Evolutionary conservation across 1,140 invertebrate species (phyloP), one percentile per base, ranked within the genome.

Genomic region (Brachystomella parvula): DNA sequence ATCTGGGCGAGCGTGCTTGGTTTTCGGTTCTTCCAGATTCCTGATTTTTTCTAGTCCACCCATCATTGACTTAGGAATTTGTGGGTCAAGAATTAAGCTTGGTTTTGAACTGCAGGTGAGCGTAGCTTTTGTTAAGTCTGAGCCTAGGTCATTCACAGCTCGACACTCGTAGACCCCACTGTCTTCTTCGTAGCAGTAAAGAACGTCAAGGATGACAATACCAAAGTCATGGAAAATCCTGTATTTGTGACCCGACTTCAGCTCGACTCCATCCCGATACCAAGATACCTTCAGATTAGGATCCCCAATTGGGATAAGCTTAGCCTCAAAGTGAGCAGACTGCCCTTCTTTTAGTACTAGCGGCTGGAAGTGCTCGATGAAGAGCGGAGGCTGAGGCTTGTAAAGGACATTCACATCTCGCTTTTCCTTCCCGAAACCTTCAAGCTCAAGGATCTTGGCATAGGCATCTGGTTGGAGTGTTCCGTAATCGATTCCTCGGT

Each of bases 161-260:
- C 92, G 83, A 76, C 92, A 94, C 80, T 94, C 91, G 75, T 94
- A 95, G 24, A 87, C 84, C 32, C 95, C 94, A 57, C 91, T 94
- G 78, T 98, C 96, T 80, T 98, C 94, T 78, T 92, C 92, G 76
- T 96, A 97, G 73, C 92, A 96, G 76, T 96, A 98, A 1, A 97
- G 79, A 67, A 98, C 95, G 75, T 97, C 94, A 65, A 98, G 82
- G 73, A 96, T 94, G 32, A 97, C 94, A 76, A 96, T 94, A 66
- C 89, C 94, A 79, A 98, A 97, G 76, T 98, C 94, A 76, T 97
- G 92, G 86, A 95, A 94, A 56, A 92, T 96, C 72, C 92, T 86
- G 76, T 94, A 97, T 65, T 94, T 86, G 80, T 96, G 93, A 29
- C 94, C 94, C 77, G 90, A 88, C 0, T 89, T 89, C 69, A 96